These are phyloP conservation scores for Orthonyx spaldingii DNA, from an alignment of 2,113 vertebrate genomes.

Conservation along the genomic window DNA sequence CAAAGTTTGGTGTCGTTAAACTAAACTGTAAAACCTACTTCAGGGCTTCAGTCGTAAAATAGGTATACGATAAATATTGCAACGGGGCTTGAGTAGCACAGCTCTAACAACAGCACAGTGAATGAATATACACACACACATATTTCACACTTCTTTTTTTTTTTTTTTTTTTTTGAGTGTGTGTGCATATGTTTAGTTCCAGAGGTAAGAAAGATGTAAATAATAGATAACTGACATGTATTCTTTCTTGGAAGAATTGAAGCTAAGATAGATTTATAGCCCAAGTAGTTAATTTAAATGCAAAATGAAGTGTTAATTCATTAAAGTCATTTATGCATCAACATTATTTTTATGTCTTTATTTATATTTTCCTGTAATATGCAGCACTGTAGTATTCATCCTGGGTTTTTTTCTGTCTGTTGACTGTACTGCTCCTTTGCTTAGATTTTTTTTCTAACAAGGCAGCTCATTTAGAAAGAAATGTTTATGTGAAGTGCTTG, in stretches of 20 bases:
- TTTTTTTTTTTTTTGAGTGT: neutral
- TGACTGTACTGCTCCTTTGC: conserved; percentile 55
- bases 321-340: conserved; percentile 38
- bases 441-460: conserved; percentile 73
- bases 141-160: neutral
- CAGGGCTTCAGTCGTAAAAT: conserved; percentile 58
- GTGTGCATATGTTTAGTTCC: neutral
- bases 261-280: neutral
- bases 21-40: conserved; percentile 63
- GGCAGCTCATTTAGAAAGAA: conserved; percentile 83
- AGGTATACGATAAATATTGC: conserved; percentile 48
- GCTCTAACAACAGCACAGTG: neutral
- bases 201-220: conserved; percentile 11
- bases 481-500: conserved; percentile 87
- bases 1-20: conserved; percentile 68
- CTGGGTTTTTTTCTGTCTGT: conserved; percentile 53
- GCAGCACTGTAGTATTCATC: neutral
- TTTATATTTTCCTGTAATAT: conserved; percentile 45
- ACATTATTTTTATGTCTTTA: conserved; percentile 34
- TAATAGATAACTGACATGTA: neutral
- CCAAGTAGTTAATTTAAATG: conserved; percentile 27
- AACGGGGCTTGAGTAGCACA: neutral
- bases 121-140: neutral
- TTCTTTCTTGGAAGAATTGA: neutral
- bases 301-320: conserved; percentile 64